phyloP scores from a whole-genome alignment of 1,140 invertebrate genomes.

The Papilio helenus region DNA sequence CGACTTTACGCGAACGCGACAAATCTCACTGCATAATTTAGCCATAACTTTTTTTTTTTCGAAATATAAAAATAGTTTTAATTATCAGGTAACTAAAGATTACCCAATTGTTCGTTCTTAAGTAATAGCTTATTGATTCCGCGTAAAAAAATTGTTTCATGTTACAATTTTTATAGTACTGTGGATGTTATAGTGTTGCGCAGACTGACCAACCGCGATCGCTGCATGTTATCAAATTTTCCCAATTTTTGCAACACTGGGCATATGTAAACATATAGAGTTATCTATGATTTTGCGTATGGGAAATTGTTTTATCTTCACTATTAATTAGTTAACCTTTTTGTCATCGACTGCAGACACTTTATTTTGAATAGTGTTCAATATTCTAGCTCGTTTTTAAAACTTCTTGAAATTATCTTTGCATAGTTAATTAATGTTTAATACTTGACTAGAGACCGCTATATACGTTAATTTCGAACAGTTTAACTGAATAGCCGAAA shows the following conservation, averaged over 20 bases:
- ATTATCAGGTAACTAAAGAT: too few relatives aligned
- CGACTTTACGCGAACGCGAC: too few relatives aligned
- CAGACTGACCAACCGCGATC: slow-evolving; percentile 44
- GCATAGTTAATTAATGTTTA: too few relatives aligned
- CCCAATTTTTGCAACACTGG: slow-evolving; percentile 54
- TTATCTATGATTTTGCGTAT: neutral
- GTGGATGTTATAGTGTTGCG: slow-evolving; percentile 34
- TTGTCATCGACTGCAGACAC: neutral
- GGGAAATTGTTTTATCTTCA: neutral
- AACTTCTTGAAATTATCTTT: neutral
- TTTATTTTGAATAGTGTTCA: neutral
- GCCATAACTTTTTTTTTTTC: too few relatives aligned
- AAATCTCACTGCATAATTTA: too few relatives aligned
- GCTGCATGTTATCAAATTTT: slow-evolving; percentile 45
- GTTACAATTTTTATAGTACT: slow-evolving; percentile 49
- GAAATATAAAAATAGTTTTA: too few relatives aligned
- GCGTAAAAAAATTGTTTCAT: slow-evolving; percentile 40
- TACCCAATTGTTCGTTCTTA: too few relatives aligned
- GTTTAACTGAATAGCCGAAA: too few relatives aligned
- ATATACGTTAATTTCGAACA: too few relatives aligned
- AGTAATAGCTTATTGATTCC: neutral
- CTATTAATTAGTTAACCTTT: neutral
- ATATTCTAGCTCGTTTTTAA: neutral
- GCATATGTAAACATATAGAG: neutral
- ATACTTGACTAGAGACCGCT: too few relatives aligned